Evolutionary conservation across 2,888 invertebrate species (phyloP).

Genomic region (Zelleria hepariella): DNA sequence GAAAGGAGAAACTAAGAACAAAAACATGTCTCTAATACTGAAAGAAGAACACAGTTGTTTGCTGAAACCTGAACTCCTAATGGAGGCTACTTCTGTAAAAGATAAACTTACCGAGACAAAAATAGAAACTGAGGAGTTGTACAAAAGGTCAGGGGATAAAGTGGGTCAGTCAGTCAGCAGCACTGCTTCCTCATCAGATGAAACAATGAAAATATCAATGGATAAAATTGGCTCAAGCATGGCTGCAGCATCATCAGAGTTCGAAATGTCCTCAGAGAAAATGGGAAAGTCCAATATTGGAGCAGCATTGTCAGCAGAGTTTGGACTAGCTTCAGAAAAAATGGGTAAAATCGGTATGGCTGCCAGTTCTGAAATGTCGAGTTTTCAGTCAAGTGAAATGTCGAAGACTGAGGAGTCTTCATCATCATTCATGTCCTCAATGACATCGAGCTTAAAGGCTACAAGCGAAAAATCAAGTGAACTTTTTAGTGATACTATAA

Average conservation of each 20-base stretch:
- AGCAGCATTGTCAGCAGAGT: not conserved
- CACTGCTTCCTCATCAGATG: conserved; percentile 4
- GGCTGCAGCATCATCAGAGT: not conserved
- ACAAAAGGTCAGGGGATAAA: conserved; percentile 12
- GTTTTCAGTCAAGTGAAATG: conserved; percentile 4
- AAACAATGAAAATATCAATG: not conserved
- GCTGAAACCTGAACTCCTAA: conserved; percentile 26
- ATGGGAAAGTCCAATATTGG: not conserved
- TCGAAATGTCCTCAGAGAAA: not conserved
- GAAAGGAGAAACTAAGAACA: conserved; percentile 12
- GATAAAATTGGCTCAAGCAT: not conserved
- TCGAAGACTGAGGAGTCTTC: conserved; percentile 7
- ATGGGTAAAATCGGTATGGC: not conserved
- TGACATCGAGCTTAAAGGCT: conserved; percentile 22
- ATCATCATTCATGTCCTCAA: conserved; percentile 17
- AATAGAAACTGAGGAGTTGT: conserved; percentile 4
- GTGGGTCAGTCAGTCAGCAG: conserved; percentile 13
- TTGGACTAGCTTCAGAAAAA: conserved; percentile 1
- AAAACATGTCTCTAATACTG: conserved; percentile 13
- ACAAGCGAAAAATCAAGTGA: conserved; percentile 25
- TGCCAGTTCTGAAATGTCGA: conserved; percentile 2
- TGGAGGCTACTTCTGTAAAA: conserved; percentile 18
- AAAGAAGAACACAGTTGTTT: conserved; percentile 31
- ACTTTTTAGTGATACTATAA: conserved; percentile 25
- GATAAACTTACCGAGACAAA: conserved; percentile 10